Evolutionary conservation across 2,888 invertebrate genomes (phyloP), one percentile per base, ranked within the genome.

Genomic region (Hipparchia semele): DNA sequence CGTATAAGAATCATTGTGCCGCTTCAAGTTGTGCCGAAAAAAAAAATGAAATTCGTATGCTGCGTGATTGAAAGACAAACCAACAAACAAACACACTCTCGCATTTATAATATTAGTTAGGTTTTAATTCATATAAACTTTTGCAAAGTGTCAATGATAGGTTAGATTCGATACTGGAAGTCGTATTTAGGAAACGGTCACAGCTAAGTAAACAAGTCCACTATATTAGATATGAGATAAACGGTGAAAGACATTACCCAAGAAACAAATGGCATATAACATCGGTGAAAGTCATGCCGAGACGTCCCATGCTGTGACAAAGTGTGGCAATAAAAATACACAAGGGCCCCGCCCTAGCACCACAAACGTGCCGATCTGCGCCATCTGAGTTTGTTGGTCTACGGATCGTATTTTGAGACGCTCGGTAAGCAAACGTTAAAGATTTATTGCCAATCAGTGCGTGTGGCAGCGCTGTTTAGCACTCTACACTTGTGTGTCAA

Each of bases 401-500:
- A 58, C 58, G 58, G 58, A 2, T 23, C 87, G 87, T 89, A 82
- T 88, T 87, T 89, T 83, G 84, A 88, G 82, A 86, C 83, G 70
- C 87, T 89, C 86, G 86, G 90, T 89, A 88, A 86, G 87, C 89
- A 92, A 86, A 92, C 89, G 88, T 85, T 85, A 84, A 58, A 86
- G 83, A 91, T 92, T 91, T 91, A 92, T 90, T 87, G 85, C 84
- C 75, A 83, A 83, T 82, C 88, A 78, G 84, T 86, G 87, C 90
- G 91, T 89, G 90, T 86, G 89, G 88, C 75, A 66, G 46, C 23
- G 53, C 51, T 67, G 70, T 53, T 68, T 71, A 68, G 59, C 68
- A 65, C 69, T 61, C 60, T 60, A 39, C 58, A 62, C 64, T 56
- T 56, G n/a, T 45, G 23, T 64, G 70, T 62, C 45, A 23, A 23